A percentile compares a stretch with the other conserved stretches of the same genome.
Conservation (phyloP, 2,113 vertebrate species). For the Balaeniceps rex region DNA sequence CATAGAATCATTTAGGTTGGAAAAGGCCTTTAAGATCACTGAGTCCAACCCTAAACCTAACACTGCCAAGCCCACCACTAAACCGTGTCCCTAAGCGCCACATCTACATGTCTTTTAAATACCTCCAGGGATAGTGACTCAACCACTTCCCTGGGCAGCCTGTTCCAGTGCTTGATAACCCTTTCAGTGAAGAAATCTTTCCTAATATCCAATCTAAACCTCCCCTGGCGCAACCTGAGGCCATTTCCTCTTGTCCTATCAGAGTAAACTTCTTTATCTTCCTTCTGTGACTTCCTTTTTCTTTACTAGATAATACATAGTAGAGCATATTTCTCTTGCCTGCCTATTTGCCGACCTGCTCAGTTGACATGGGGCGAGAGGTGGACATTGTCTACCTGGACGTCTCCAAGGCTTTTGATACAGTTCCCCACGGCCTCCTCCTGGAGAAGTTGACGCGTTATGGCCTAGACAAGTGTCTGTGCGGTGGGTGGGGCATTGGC, state of each 20-base stretch:
- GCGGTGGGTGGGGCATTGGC: no score
- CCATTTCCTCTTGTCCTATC: not conserved
- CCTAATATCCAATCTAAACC: not conserved
- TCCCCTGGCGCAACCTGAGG: not conserved
- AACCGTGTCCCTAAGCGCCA: not conserved
- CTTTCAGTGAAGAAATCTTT: not conserved
- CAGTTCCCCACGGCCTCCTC: no score
- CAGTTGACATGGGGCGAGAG: no score
- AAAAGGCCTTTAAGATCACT: not conserved
- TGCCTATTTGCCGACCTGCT: no score
- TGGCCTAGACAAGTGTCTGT: no score
- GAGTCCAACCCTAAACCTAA: not conserved
- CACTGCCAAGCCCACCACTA: not conserved
- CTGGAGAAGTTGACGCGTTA: no score
- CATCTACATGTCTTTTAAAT: not conserved
- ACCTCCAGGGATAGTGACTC: not conserved
- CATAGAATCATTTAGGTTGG: not conserved
- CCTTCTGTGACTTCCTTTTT: not conserved
- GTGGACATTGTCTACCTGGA: no score
- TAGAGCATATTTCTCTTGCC: not conserved
- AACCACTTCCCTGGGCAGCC: not conserved
- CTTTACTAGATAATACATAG: not conserved
- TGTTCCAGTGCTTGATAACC: not conserved
- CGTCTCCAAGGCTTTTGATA: no score
- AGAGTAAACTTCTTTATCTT: not conserved